phyloP scores from a whole-genome alignment of 2,888 invertebrate species.

The Harpalus rubripes region DNA sequence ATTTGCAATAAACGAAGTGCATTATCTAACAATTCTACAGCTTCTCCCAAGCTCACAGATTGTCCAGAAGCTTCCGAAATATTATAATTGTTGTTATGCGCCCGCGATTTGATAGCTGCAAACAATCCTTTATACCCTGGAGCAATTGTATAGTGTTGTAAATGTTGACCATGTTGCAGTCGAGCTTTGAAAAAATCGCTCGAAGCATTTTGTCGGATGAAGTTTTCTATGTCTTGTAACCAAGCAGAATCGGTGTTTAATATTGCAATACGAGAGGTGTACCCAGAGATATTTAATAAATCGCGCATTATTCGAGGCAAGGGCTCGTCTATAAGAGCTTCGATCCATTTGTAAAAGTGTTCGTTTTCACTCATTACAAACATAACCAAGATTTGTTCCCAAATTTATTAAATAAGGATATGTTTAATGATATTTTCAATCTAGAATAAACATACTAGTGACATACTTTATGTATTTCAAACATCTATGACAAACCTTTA shows the following conservation, averaged over 20 bases:
- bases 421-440: too few species aligned
- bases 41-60: too few species aligned
- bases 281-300: background rate
- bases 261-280: background rate
- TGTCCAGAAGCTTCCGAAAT: too few species aligned
- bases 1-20: too few species aligned
- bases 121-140: background rate
- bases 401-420: too few species aligned
- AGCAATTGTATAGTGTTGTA: background rate
- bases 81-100: too few species aligned
- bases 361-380: background rate
- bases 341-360: background rate
- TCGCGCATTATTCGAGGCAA: background rate
- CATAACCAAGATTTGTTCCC: too few species aligned
- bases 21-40: too few species aligned
- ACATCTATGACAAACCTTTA: too few species aligned
- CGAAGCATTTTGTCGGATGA: background rate
- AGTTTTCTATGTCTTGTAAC: background rate
- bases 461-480: too few species aligned
- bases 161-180: background rate
- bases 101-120: background rate
- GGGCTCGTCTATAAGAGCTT: background rate
- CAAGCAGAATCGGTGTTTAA: background rate
- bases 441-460: too few species aligned
- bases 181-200: background rate